Base-by-base conservation (phyloP, 2,113 vertebrate genomes). In the Morone saxatilis region DNA sequence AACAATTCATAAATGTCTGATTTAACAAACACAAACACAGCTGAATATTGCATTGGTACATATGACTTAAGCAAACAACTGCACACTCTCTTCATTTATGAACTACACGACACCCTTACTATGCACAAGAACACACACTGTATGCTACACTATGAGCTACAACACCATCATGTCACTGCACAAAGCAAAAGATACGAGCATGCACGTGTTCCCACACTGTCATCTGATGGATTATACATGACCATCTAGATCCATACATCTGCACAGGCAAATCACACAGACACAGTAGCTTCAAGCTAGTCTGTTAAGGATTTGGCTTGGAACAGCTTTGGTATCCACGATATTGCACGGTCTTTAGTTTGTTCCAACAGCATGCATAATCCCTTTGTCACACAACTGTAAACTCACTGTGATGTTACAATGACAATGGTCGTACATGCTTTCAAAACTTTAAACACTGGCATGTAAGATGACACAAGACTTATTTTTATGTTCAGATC, bases 181-280 rank as follows among this genome's bases (percentile, higher is more conserved):
- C 71, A 72, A 79, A 85, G 72, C 82, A 47, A 66, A 76, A 75
- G n/a, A 77, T 36, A 81, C 60, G 36, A 69, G 73, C 90, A 91
- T 91, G 90, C 90, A 84, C 7, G 0, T 61, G 40, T 14, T 67
- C 14, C 50, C 31, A 74, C 41, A 60, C 10, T 5, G 0, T 57
- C 47, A 0, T 50, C 31, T 57, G 9, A 76, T 51, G 45, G 68
- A 75, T 54, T 77, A 11, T 1, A 62, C 71, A 80, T 19, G 19
- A 62, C 20, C 0, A 82, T 45, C 53, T 6, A 75, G 71, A 79
- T 78, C 78, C 66, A 81, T 20, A 54, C 1, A 66, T 68, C 70
- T 62, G 61, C 53, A 71, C 8, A 62, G 17, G 25, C 31, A 38
- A 47, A 51, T 22, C 68, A 67, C 62, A 51, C 3, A 38, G 5